Evolutionary conservation across 2,888 invertebrate species (phyloP).

Genomic region (Hyalella azteca): DNA sequence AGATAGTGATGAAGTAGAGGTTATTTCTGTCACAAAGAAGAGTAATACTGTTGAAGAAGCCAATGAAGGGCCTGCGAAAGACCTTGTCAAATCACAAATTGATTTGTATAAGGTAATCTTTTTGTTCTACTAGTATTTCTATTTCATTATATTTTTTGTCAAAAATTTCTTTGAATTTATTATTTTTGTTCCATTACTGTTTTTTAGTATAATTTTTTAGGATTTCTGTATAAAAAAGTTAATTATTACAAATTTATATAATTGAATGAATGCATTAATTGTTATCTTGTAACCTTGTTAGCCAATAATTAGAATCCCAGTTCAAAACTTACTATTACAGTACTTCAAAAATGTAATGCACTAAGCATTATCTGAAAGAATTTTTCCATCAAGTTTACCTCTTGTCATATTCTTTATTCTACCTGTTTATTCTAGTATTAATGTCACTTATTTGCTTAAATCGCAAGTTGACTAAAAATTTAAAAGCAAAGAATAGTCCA

Average conservation of each 20-base stretch:
- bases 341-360: too few relatives aligned
- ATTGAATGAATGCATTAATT: not conserved
- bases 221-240: not conserved
- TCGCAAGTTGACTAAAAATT: too few relatives aligned
- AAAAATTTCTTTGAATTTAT: too few relatives aligned
- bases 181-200: not conserved
- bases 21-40: slow-evolving; percentile 2
- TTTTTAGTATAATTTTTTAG: not conserved
- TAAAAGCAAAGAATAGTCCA: too few relatives aligned
- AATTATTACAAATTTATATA: not conserved
- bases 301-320: not conserved
- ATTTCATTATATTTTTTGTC: not conserved
- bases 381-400: too few relatives aligned
- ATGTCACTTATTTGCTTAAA: too few relatives aligned
- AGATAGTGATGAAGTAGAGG: slow-evolving; percentile 12
- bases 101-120: slow-evolving; percentile 31
- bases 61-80: not conserved
- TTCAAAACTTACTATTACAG: too few relatives aligned
- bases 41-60: not conserved
- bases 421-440: too few relatives aligned
- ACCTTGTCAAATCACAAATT: not conserved
- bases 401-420: too few relatives aligned
- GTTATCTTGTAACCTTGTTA: not conserved
- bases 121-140: not conserved
- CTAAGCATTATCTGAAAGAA: too few relatives aligned